These are phyloP conservation scores for Schizotus pectinicornis DNA, from an alignment of 2,888 invertebrate genomes.

Conservation along the genomic window DNA sequence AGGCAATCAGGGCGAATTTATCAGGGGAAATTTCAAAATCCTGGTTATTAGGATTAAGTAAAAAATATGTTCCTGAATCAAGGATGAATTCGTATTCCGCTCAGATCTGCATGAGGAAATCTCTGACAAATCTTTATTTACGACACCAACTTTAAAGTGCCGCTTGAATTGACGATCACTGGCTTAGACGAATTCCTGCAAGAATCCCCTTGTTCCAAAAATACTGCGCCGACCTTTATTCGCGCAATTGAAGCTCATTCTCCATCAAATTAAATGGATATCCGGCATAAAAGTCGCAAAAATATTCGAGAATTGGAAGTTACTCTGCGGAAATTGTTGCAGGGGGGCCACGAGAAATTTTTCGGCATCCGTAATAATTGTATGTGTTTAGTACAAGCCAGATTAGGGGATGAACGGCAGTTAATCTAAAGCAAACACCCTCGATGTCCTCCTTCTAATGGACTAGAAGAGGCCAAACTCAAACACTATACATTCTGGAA, in stretches of 20 bases:
- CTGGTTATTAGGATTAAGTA: constrained; percentile 47
- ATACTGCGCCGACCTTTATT: too few relatives aligned
- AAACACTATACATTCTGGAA: constrained; percentile 19
- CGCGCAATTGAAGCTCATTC: too few relatives aligned
- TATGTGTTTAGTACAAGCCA: background rate
- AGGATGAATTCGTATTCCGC: constrained; percentile 35
- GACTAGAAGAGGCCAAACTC: constrained; percentile 17
- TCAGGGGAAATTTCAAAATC: constrained; percentile 43
- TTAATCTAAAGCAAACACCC: constrained; percentile 11
- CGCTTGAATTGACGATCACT: constrained; percentile 25
- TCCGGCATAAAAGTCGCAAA: too few relatives aligned
- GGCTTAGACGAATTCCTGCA: constrained; percentile 17
- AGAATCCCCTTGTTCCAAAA: background rate
- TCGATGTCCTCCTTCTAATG: constrained; percentile 16
- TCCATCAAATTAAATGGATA: too few relatives aligned
- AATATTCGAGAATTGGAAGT: too few relatives aligned
- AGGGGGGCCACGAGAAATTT: background rate
- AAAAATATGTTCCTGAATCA: constrained; percentile 46
- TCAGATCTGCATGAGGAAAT: constrained; percentile 28
- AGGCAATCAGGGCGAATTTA: constrained; percentile 39
- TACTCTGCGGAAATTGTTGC: too few relatives aligned
- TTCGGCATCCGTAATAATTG: background rate
- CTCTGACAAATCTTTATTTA: constrained; percentile 36
- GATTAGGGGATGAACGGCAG: background rate
- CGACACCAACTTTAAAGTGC: constrained; percentile 28